phyloP scores from a whole-genome alignment of 2,113 vertebrate genomes.

The Ochotona curzoniae region DNA sequence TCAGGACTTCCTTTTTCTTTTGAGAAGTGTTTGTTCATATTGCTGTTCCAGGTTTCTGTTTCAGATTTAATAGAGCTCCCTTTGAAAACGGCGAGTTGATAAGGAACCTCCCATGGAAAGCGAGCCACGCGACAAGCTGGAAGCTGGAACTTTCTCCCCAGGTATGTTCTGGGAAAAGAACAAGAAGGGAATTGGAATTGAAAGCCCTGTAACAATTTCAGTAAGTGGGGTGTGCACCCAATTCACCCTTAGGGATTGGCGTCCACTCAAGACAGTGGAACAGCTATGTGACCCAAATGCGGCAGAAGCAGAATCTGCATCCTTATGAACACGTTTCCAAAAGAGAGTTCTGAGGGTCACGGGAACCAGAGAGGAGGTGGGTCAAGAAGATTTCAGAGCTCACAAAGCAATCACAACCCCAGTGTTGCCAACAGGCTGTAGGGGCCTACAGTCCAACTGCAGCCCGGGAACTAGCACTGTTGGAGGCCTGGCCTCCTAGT shows the following conservation, averaged over 20 bases:
- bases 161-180: background rate
- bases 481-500: background rate
- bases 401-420: background rate
- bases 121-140: background rate
- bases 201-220: background rate
- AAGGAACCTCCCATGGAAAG: background rate
- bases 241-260: background rate
- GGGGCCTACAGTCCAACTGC: too few relatives aligned
- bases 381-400: background rate
- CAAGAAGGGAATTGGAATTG: background rate
- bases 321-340: background rate
- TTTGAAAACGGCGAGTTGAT: background rate
- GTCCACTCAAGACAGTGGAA: background rate
- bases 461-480: background rate
- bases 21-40: background rate
- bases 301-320: background rate
- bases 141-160: background rate
- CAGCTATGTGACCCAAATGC: background rate
- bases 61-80: background rate
- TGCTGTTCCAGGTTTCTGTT: background rate
- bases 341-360: background rate
- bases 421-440: background rate
- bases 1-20: conserved; percentile 10
- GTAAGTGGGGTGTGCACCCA: background rate
- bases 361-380: background rate